Evolutionary conservation across 2,888 invertebrate species (phyloP), one percentile per base, ranked within the genome.

Genomic region (Uropetala carovei): DNA sequence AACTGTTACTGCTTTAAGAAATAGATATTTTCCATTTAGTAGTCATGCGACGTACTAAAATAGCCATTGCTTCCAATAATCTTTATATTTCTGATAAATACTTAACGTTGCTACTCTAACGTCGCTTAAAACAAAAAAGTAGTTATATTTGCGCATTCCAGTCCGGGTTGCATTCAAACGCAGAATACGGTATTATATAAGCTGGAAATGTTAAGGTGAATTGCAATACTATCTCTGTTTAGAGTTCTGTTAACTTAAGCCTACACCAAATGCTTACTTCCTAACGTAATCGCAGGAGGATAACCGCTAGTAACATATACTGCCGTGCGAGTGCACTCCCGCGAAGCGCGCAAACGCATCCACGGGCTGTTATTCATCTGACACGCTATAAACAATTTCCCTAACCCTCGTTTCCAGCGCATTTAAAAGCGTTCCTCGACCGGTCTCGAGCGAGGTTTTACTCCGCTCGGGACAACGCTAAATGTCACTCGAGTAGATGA

Each of bases 371-470:
- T 68, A 89, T 60, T 86, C 86, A 60, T 86, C 60, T 86, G 30
- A 64, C n/a, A n/a, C 18, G 64, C 89, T 64, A 56, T 89, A 68
- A 89, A 89, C 89, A 68, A 89, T 89, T 89, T 89, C 68, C 89
- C 10, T 59, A 86, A 18, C 86, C 60, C 64, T 22, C 43, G 43
- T 64, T 89, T 86, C 27, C 86, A 86, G 7, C 60, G 59, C 86
- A 85, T 58, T 86, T 59, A n/a, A 86, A 59, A 22, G 59, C 59
- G 27, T 59, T 59, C n/a, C 13, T 27, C 27, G 11, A 16, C 82
- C 27, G 30, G 14, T 11, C 3, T 8, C 16, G 11, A 43, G 43
- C 43, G 43, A 43, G 43, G 43, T 43, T 43, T 43, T 43, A 43
- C 43, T 43, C 5, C 43, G 43, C 43, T 43, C 43, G 22, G 75